Evolutionary conservation across 2,888 invertebrate species (phyloP).

Genomic region (Drosophila emarginata): DNA sequence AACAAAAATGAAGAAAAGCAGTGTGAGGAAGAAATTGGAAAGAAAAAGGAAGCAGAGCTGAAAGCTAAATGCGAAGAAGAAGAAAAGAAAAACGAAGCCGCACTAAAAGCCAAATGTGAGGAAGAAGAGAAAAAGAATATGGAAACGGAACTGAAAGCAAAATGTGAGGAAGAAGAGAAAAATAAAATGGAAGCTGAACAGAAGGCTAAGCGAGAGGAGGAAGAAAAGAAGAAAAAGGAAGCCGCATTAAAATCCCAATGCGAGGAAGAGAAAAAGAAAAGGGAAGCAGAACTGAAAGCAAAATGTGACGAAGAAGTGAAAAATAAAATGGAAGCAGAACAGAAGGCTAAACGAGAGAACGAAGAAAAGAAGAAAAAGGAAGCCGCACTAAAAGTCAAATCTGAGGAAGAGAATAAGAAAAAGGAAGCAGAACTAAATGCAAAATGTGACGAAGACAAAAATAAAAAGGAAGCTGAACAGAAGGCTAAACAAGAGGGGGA

Average conservation of each 20-base stretch:
- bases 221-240: constrained; percentile 8
- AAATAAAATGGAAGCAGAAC: constrained; percentile 7
- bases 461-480: background rate
- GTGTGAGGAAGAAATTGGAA: background rate
- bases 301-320: background rate
- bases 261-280: background rate
- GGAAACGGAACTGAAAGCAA: background rate
- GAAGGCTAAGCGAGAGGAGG: background rate
- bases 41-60: constrained; percentile 3
- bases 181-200: background rate
- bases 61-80: constrained; percentile 1
- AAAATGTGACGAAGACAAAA: background rate
- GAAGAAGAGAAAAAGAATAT: background rate
- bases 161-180: background rate
- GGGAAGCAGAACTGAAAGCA: background rate
- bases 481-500: background rate
- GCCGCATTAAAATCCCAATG: background rate
- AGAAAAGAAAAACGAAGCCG: too few relatives aligned
- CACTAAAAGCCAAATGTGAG: background rate
- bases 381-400: too few relatives aligned
- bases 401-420: background rate
- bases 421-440: background rate
- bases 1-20: background rate
- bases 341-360: background rate
- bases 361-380: background rate